These are phyloP conservation scores for Porites rus DNA, from an alignment of 92 coral and sea anemone species.

Conservation along the genomic window DNA sequence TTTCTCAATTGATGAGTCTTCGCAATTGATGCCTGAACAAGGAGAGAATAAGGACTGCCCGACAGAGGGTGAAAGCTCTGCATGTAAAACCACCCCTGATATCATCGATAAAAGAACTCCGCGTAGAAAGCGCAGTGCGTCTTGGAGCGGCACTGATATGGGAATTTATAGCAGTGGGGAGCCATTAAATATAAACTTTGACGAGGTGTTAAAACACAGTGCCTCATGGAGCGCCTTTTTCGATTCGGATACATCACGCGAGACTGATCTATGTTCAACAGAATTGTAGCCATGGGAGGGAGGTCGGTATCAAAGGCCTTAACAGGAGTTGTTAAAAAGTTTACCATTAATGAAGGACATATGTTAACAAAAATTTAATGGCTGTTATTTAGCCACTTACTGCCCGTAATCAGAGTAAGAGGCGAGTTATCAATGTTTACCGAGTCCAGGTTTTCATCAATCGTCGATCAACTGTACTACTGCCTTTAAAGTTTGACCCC, in stretches of 20 bases:
- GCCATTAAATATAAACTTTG: background rate
- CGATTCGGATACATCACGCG: slow-evolving; percentile 18
- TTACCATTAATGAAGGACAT: background rate
- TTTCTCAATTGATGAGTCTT: background rate
- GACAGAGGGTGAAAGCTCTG: no score
- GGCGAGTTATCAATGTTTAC: background rate
- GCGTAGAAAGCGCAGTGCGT: slow-evolving; percentile 33
- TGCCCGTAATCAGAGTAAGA: slow-evolving; percentile 3
- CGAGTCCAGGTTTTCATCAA: background rate
- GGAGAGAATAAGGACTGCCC: background rate
- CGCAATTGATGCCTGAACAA: background rate
- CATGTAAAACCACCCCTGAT: background rate
- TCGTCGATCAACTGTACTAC: background rate
- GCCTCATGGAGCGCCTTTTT: slow-evolving; percentile 37
- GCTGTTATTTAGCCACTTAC: slow-evolving; percentile 8
- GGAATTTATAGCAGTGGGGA: background rate
- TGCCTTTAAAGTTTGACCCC: no score
- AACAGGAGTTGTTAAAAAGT: background rate
- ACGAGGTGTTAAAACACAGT: slow-evolving; percentile 14
- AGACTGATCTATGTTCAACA: slow-evolving; percentile 49
- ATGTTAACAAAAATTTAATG: background rate
- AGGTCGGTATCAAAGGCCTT: slow-evolving; percentile 7
- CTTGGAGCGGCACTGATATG: slow-evolving; percentile 22
- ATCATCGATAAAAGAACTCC: background rate
- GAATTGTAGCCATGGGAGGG: slow-evolving; percentile 9